Evolutionary conservation across 2,888 invertebrate species (phyloP).

Genomic region (Conchocele bisecta): DNA sequence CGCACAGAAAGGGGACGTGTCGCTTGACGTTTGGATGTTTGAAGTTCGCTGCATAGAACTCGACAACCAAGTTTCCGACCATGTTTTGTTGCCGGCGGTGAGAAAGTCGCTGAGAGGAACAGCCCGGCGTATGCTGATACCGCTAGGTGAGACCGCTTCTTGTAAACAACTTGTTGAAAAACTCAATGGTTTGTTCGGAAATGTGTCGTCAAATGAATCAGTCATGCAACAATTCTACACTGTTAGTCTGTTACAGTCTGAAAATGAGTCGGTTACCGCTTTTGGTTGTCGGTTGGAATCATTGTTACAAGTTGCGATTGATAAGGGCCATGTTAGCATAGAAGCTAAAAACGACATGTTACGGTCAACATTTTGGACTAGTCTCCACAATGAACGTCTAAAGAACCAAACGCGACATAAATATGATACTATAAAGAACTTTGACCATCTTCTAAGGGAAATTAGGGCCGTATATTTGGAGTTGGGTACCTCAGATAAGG

Average conservation of each 20-base stretch:
- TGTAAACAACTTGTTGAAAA: slow-evolving; percentile 14
- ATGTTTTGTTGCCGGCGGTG: slow-evolving; percentile 9
- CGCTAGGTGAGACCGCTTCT: slow-evolving; percentile 29
- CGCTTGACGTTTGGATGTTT: slow-evolving; percentile 29
- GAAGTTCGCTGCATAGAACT: slow-evolving; percentile 13
- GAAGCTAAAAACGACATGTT: slow-evolving; percentile 35
- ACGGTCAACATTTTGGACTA: slow-evolving; percentile 38
- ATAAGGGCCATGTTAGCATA: slow-evolving; percentile 14
- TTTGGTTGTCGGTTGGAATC: slow-evolving; percentile 41
- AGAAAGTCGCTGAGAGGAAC: slow-evolving; percentile 33
- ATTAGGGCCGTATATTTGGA: slow-evolving; percentile 20
- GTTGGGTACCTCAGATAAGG: neutral
- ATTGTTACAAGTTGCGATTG: slow-evolving; percentile 24
- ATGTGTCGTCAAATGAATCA: slow-evolving; percentile 30
- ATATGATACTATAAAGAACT: slow-evolving; percentile 31
- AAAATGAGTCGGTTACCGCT: slow-evolving; percentile 28
- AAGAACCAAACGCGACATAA: slow-evolving; percentile 31
- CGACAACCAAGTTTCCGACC: slow-evolving; percentile 11
- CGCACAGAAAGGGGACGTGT: slow-evolving; percentile 33
- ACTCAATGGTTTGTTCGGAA: slow-evolving; percentile 22
- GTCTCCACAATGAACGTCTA: slow-evolving; percentile 14
- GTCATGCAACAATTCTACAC: slow-evolving; percentile 39
- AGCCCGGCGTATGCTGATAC: slow-evolving; percentile 20
- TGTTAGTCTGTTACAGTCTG: slow-evolving; percentile 20
- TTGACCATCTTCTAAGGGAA: slow-evolving; percentile 25